Evolutionary conservation across 2,888 invertebrate genomes (phyloP).

Genomic region (Drosophila fulvimacula): DNA sequence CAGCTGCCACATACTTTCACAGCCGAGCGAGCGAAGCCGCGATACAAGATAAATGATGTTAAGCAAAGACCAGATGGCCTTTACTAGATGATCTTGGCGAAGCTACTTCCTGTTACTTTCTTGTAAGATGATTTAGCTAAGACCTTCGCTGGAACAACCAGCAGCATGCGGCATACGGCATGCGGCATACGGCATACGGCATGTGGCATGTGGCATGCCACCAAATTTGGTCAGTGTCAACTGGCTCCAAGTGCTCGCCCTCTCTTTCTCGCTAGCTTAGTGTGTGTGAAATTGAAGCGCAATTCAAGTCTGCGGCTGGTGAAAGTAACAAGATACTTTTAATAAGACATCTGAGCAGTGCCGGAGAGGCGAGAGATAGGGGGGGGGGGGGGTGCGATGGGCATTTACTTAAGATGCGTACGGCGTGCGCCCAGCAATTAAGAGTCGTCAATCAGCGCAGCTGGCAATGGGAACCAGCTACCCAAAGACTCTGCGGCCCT

Average conservation of each 20-base stretch:
- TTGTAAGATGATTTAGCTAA: constrained; percentile 34
- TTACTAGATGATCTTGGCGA: constrained; percentile 3
- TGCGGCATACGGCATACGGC: neutral
- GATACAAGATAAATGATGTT: constrained; percentile 11
- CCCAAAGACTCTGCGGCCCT: neutral
- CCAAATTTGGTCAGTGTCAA: constrained; percentile 66
- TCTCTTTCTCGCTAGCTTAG: constrained; percentile 6
- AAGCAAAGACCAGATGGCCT: constrained; percentile 3
- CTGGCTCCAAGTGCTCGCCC: constrained; percentile 16
- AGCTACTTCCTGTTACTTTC: constrained; percentile 9
- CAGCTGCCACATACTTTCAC: constrained; percentile 4
- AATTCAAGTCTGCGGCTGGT: constrained; percentile 74
- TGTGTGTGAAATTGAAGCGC: constrained; percentile 78
- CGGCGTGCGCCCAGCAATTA: constrained; percentile 63
- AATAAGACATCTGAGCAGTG: constrained; percentile 73
- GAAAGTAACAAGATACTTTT: constrained; percentile 81
- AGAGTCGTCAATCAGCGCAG: constrained; percentile 19
- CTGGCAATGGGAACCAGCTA: constrained; percentile 13
- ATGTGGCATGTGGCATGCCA: constrained; percentile 19
- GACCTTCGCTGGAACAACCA: constrained; percentile 45
- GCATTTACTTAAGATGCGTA: constrained; percentile 67
- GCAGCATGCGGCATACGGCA: constrained; percentile 4
- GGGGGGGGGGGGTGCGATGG: no score
- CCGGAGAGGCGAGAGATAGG: neutral
- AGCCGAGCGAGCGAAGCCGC: neutral